Base-by-base conservation (phyloP, 2,797 vertebrate species). In the Hydrolagus colliei region DNA sequence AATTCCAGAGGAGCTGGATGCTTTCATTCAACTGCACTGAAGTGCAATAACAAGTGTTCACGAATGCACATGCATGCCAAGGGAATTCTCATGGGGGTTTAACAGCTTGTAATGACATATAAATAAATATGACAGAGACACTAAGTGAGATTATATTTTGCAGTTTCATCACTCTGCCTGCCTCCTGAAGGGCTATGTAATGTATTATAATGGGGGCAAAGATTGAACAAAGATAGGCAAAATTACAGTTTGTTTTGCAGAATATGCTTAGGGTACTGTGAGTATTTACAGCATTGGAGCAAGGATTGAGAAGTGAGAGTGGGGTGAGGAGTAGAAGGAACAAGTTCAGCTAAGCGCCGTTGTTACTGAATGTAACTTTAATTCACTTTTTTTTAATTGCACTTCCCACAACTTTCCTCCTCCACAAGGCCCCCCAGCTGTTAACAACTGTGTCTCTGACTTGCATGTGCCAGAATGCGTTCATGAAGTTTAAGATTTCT, bases 21-120 rank as follows among this genome's bases (percentile, higher is more conserved):
- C 96, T 71, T 98, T 99, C 91, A 98, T 99, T 74, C 95, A 98
- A 90, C 94, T 98, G 88, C 97, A 98, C 92, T 98, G 94, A 96
- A 84, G 79, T 68, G 79, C 79, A 63, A 65, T n/a, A 63, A 22
- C 63, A 73, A 73, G 61, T 63, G 59, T 79, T 35, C 41, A 68
- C 20, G 9, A 67, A 82, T 32, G 27, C 67, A 18, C 32, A 75
- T 75, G 73, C 73, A 75, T 75, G 73, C 35, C 14, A 59, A 76
- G 41, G 41, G 52, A 18, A 27, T 84, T 71, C 79, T 41, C 14
- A 68, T 68, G 27, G 27, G 63, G 27, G 18, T 10, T 71, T 13
- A 79, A 78, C 6, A 35, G 68, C 79, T 84, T 35, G 11, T n/a
- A 63, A 27, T 80, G 65, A 84, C 32, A 32, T 61, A 20, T 82